Evolutionary conservation across 2,888 invertebrate species (phyloP).

Genomic region (Phrixothrix hirtus): DNA sequence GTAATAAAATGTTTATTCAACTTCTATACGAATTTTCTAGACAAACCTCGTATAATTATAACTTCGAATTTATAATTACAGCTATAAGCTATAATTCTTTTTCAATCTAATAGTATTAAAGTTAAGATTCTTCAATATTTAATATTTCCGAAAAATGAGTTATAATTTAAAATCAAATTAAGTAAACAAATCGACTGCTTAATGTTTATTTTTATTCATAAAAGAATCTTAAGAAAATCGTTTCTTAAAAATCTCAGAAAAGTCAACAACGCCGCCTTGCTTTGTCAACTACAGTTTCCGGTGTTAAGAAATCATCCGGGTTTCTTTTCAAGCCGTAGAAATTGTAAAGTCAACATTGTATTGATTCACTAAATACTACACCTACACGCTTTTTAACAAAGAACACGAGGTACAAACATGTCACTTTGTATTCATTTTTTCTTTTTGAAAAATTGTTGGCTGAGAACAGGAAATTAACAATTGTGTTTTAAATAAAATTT

Average conservation of each 20-base stretch:
- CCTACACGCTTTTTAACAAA: slow-evolving; percentile 36
- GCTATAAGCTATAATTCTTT: too few species aligned
- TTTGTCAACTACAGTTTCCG: slow-evolving; percentile 26
- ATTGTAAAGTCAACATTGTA: slow-evolving; percentile 34
- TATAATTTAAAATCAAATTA: too few species aligned
- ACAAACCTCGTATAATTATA: too few species aligned
- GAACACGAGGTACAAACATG: slow-evolving; percentile 42
- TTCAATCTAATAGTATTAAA: too few species aligned
- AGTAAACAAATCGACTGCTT: too few species aligned
- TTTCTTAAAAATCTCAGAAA: slow-evolving; percentile 5
- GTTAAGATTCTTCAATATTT: too few species aligned
- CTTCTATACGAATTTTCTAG: too few species aligned
- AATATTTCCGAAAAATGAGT: too few species aligned
- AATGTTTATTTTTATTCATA: not conserved
- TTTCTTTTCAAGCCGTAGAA: slow-evolving; percentile 26
- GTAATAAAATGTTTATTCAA: too few species aligned
- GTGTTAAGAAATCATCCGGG: slow-evolving; percentile 25
- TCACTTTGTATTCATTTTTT: slow-evolving; percentile 20
- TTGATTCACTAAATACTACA: slow-evolving; percentile 29
- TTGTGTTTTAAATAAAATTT: slow-evolving; percentile 2
- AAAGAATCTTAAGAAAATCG: not conserved
- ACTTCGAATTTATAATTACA: too few species aligned
- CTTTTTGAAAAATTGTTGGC: slow-evolving; percentile 7
- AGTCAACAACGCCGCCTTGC: slow-evolving; percentile 5
- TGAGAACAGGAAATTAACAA: slow-evolving; percentile 9